A percentile compares a stretch with the other conserved stretches of the same genome.
Conservation (phyloP, 2,797 vertebrate species). For the Myotis vivesi region DNA sequence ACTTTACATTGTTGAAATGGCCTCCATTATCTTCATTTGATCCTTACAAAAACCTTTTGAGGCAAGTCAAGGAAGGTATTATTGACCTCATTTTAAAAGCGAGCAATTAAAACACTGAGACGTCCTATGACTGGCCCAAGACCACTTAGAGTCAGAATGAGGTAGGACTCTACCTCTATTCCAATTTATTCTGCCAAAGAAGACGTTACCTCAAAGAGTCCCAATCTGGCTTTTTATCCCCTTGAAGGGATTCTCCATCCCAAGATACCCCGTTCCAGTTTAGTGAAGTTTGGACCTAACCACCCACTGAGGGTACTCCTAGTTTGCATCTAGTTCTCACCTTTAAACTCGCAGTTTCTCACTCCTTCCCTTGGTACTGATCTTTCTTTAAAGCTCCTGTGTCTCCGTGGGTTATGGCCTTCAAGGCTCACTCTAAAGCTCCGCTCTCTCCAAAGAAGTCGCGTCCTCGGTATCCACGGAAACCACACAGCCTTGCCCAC, state of each 20-base stretch:
- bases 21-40: neutral
- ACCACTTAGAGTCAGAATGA: neutral
- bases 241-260: neutral
- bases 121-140: neutral
- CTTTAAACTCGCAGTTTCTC: slow-evolving; percentile 49
- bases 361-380: slow-evolving; percentile 40
- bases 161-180: neutral
- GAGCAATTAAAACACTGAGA: neutral
- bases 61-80: neutral
- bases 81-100: neutral
- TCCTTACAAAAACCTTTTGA: neutral
- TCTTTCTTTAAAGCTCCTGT: slow-evolving; percentile 30
- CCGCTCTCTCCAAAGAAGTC: slow-evolving; percentile 14
- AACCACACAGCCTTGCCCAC: neutral
- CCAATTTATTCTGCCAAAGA: neutral
- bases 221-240: neutral
- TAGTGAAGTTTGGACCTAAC: neutral
- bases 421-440: neutral
- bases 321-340: slow-evolving; percentile 9
- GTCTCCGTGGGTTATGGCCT: neutral
- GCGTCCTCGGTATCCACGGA: slow-evolving; percentile 78
- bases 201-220: neutral
- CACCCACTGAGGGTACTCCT: neutral
- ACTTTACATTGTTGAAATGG: neutral
- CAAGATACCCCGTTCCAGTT: neutral